Conservation (phyloP, 1,140 invertebrate genomes). For the Atta colombica region DNA sequence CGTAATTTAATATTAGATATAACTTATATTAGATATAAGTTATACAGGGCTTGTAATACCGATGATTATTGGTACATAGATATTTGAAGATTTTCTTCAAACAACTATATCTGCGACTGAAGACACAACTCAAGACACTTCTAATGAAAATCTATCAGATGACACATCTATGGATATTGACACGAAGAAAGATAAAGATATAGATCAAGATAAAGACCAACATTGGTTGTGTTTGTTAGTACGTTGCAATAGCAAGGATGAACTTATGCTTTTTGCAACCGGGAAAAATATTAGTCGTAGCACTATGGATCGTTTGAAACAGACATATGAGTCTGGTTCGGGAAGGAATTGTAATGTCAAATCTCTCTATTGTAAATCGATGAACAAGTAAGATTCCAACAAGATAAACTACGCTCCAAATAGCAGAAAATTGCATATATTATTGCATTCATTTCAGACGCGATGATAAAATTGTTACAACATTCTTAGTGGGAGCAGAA, state of each 20-base stretch:
- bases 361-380: slow-evolving; percentile 84
- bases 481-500: slow-evolving; percentile 83
- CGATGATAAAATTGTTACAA: slow-evolving; percentile 75
- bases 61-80: slow-evolving; percentile 68
- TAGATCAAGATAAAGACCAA: slow-evolving; percentile 70
- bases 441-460: slow-evolving; percentile 74
- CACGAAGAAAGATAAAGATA: slow-evolving; percentile 64
- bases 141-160: slow-evolving; percentile 49
- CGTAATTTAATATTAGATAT: background rate
- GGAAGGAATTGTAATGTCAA: slow-evolving; percentile 85
- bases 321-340: slow-evolving; percentile 79
- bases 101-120: slow-evolving; percentile 61
- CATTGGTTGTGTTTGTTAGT: slow-evolving; percentile 83
- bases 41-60: slow-evolving; percentile 4
- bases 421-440: slow-evolving; percentile 36
- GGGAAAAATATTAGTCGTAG: slow-evolving; percentile 81
- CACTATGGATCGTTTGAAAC: slow-evolving; percentile 82
- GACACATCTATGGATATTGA: slow-evolving; percentile 53
- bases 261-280: slow-evolving; percentile 85
- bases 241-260: slow-evolving; percentile 82
- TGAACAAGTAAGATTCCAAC: slow-evolving; percentile 79
- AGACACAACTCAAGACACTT: background rate
- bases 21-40: slow-evolving; percentile 15
- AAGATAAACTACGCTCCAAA: slow-evolving; percentile 10
- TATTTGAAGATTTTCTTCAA: slow-evolving; percentile 82